Percentiles rank a stretch among this genome's conserved stretches.
phyloP scores from a whole-genome alignment of 2,113 vertebrate species.

The Silurus glanis region DNA sequence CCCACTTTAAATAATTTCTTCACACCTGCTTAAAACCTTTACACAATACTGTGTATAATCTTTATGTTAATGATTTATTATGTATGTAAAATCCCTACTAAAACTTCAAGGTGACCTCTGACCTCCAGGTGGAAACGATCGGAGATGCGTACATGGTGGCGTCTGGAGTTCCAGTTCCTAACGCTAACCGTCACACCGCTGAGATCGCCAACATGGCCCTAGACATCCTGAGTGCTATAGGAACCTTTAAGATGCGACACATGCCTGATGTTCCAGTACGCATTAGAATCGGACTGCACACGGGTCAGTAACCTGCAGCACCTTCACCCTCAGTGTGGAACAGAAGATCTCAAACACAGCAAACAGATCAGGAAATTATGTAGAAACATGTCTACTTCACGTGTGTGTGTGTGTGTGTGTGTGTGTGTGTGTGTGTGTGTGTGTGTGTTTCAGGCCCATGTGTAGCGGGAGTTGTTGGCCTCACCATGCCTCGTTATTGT shows the following conservation, averaged over 20 bases:
- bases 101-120: background rate
- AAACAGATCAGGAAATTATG: background rate
- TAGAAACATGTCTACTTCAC: too few relatives aligned
- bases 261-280: conserved; percentile 63
- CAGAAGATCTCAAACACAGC: background rate
- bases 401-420: too few relatives aligned
- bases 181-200: conserved; percentile 58
- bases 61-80: background rate
- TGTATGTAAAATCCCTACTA: background rate
- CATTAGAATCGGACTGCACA: conserved; percentile 64
- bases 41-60: background rate
- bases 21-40: too few relatives aligned
- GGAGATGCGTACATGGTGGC: conserved; percentile 67
- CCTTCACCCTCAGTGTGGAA: background rate
- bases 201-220: conserved; percentile 65
- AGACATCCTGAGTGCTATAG: conserved; percentile 65
- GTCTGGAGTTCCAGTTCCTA: conserved; percentile 61
- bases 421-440: background rate
- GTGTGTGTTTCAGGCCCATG: conserved; percentile 48
- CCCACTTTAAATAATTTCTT: too few relatives aligned
- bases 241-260: conserved; percentile 66
- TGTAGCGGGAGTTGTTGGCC: conserved; percentile 61
- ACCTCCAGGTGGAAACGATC: conserved; percentile 62
- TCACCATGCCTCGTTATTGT: conserved; percentile 63
- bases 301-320: conserved; percentile 46